Evolutionary conservation across 1,140 invertebrate genomes (phyloP).

Genomic region (Pogonomyrmex californicus): DNA sequence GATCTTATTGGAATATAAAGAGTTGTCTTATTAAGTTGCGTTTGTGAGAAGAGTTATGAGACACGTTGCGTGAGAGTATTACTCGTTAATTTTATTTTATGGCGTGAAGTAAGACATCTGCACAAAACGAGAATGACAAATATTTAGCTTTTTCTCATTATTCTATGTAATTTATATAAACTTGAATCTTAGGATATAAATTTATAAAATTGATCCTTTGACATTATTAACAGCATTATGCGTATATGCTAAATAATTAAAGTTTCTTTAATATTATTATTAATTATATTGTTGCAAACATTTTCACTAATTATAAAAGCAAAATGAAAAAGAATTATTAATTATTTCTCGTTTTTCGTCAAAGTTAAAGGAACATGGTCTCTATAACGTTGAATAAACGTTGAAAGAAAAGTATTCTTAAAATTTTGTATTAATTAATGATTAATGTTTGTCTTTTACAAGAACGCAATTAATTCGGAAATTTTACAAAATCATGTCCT

Average conservation of each 20-base stretch:
- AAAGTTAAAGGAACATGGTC: not conserved
- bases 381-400: not conserved
- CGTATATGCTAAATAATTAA: not conserved
- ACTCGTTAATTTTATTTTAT: slow-evolving; percentile 53
- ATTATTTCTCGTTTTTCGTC: not conserved
- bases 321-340: not conserved
- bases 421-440: not conserved
- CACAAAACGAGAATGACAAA: not conserved
- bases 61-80: slow-evolving; percentile 57
- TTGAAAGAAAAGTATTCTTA: not conserved
- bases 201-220: not conserved
- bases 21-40: slow-evolving; percentile 24
- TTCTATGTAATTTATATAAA: not conserved
- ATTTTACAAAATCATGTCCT: slow-evolving; percentile 50
- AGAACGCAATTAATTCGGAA: not conserved
- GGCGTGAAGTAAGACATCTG: not conserved
- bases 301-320: not conserved
- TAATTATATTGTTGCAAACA: not conserved
- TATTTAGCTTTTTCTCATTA: not conserved
- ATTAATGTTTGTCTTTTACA: slow-evolving; percentile 8
- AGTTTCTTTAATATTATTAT: slow-evolving; percentile 1
- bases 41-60: slow-evolving; percentile 44
- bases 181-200: not conserved
- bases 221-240: not conserved
- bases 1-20: slow-evolving; percentile 1